Evolutionary conservation across 2,113 vertebrate species (phyloP).

Genomic region (Atractosteus spatula): DNA sequence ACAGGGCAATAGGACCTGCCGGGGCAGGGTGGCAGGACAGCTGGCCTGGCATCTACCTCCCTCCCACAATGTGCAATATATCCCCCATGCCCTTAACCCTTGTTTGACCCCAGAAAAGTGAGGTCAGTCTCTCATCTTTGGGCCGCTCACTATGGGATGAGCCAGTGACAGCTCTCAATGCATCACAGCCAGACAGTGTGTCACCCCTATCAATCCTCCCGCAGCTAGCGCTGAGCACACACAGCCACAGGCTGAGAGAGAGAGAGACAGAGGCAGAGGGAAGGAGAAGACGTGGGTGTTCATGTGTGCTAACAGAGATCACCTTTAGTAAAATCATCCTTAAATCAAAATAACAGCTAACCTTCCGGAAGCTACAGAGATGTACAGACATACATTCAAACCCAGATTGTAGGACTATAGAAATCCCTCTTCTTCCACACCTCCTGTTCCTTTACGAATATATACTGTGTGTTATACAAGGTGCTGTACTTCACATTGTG

Average conservation of each 20-base stretch:
- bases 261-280: no score
- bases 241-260: no score
- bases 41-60: background rate
- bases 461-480: no score
- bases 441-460: no score
- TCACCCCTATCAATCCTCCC: constrained; percentile 7
- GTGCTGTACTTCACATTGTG: no score
- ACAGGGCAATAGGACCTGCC: no score
- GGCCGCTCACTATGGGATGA: constrained; percentile 14
- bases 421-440: no score
- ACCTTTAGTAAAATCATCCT: background rate
- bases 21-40: no score
- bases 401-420: no score
- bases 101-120: constrained; percentile 8
- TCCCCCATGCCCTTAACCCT: constrained; percentile 7
- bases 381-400: no score
- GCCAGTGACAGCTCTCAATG: constrained; percentile 19
- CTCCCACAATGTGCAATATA: background rate
- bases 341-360: background rate
- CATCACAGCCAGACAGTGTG: constrained; percentile 4
- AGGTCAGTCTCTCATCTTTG: constrained; percentile 28
- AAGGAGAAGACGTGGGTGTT: no score
- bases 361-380: background rate
- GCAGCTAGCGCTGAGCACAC: background rate
- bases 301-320: no score